Conservation (phyloP, 2,113 vertebrate genomes). For the Sterrhoptilus dennistouni region DNA sequence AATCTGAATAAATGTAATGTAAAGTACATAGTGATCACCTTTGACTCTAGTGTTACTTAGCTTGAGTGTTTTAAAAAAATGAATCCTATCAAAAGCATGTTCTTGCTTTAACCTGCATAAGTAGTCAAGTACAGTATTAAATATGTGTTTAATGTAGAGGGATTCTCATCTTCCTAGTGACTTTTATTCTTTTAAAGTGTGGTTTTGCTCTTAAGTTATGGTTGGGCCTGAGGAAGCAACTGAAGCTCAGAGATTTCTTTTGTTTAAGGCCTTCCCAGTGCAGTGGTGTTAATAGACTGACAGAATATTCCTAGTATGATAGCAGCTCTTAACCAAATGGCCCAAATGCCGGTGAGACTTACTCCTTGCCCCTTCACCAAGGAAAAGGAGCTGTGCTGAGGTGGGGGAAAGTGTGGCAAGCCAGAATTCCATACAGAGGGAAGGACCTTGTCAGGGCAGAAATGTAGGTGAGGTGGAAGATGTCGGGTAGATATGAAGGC, state of each 20-base stretch:
- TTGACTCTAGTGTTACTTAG: background rate
- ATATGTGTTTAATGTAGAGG: background rate
- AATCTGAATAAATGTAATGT: background rate
- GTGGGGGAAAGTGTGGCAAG: background rate
- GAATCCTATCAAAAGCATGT: background rate
- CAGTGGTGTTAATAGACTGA: background rate
- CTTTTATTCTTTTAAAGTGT: background rate
- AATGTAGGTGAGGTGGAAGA: background rate
- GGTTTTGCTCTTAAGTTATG: background rate
- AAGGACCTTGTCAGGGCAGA: background rate
- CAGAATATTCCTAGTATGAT: background rate
- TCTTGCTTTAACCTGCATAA: background rate
- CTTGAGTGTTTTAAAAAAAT: background rate
- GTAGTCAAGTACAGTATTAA: background rate
- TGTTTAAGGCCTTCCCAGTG: background rate
- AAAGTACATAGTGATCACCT: background rate
- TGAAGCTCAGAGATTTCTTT: background rate
- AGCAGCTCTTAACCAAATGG: background rate
- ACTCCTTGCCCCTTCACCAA: background rate
- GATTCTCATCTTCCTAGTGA: background rate
- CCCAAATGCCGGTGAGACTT: background rate
- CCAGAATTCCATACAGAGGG: background rate
- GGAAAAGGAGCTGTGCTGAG: background rate
- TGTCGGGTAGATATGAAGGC: background rate
- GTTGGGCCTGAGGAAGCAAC: background rate